Evolutionary conservation across 2,797 vertebrate species (phyloP).

Genomic region (Schizothorax lantsangensis): DNA sequence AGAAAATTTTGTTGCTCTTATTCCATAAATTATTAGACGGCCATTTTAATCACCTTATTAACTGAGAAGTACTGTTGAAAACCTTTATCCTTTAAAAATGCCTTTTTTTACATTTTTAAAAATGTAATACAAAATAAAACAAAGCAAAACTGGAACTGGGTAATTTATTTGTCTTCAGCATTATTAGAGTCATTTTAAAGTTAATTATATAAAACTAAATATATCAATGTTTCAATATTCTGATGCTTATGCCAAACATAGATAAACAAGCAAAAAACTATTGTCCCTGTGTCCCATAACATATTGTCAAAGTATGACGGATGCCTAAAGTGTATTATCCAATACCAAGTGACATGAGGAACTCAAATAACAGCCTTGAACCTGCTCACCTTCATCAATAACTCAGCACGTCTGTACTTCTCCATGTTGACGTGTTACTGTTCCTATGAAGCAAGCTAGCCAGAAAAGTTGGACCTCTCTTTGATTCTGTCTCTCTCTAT

Average conservation of each 20-base stretch:
- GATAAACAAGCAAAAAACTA: background rate
- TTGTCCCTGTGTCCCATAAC: background rate
- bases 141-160: no score
- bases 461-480: conserved; percentile 18
- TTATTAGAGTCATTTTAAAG: no score
- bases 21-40: background rate
- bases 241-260: background rate
- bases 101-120: no score
- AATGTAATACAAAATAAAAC: no score
- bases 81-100: background rate
- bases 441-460: background rate
- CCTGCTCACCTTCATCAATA: conserved; percentile 48
- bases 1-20: background rate
- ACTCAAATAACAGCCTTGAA: conserved; percentile 39
- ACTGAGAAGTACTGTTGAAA: background rate
- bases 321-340: background rate
- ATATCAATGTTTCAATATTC: background rate
- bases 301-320: background rate
- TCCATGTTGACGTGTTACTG: conserved; percentile 3
- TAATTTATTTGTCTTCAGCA: no score
- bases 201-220: no score
- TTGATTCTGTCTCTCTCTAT: conserved; percentile 30
- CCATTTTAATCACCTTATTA: background rate
- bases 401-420: conserved; percentile 36
- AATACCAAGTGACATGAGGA: conserved; percentile 1